phyloP scores from a whole-genome alignment of 1,140 invertebrate species.

The Drosophila nebulosa region DNA sequence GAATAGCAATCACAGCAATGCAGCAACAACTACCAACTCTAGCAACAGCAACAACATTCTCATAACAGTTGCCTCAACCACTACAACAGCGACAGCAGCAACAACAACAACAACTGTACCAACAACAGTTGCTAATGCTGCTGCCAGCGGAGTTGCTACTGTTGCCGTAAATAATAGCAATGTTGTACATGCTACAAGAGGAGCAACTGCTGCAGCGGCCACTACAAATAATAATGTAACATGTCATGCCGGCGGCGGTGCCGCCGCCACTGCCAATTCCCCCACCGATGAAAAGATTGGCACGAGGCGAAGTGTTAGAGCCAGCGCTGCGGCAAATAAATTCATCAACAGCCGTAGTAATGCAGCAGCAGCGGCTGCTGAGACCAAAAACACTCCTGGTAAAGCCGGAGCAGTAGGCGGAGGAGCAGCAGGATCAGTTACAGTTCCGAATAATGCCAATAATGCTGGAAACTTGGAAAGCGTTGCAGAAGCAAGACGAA shows the following conservation, averaged over 20 bases:
- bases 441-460: not conserved
- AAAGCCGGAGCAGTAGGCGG: conserved; percentile 20
- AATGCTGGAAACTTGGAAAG: conserved; percentile 49
- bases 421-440: not conserved
- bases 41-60: conserved; percentile 14
- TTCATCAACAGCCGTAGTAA: conserved; percentile 69
- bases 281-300: conserved; percentile 78
- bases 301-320: conserved; percentile 66
- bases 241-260: not conserved
- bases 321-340: conserved; percentile 76
- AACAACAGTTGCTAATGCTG: not conserved
- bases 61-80: conserved; percentile 7
- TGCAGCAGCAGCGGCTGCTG: conserved; percentile 53
- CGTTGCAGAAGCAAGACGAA: conserved; percentile 81
- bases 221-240: conserved; percentile 43
- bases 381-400: conserved; percentile 40
- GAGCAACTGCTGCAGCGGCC: conserved; percentile 61
- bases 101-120: conserved; percentile 6
- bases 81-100: conserved; percentile 10
- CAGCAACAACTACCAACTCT: not conserved
- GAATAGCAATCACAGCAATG: conserved; percentile 35
- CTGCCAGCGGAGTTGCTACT: not conserved
- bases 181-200: conserved; percentile 63
- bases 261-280: conserved; percentile 31
- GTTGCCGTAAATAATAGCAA: conserved; percentile 14